Evolutionary conservation across 2,888 invertebrate species (phyloP), one percentile per base, ranked within the genome.

Genomic region (Amphipyra tragopoginis): DNA sequence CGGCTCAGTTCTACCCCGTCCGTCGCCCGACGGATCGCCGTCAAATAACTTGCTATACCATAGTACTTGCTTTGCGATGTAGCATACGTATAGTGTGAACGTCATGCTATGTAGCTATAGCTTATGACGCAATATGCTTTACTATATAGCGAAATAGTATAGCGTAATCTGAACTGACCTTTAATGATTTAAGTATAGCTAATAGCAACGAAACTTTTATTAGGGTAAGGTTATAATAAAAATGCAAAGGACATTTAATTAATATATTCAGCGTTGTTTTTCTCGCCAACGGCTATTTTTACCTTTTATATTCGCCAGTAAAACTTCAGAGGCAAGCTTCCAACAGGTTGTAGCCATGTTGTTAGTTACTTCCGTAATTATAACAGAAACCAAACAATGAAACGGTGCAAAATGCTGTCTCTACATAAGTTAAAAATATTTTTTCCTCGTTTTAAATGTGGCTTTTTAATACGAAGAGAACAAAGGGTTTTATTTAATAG

Each of bases 271-370:
- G 60, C 8, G 51, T 52, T 55, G 48, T 71, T 62, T 56, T 61
- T 51, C 50, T 70, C 53, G 53, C 45, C 61, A 56, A 36, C 50
- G 56, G 65, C 52, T 61, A 65, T 65, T 53, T 70, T 34, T 56
- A 47, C 53, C 45, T 58, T 73, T 67, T 61, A 61, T 67, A 61
- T 49, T 61, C 21, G 38, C 48, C 51, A 43, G 57, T 63, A 53
- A 54, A 76, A 51, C 64, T 72, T 60, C 47, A 64, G 55, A 59
- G 49, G 57, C 58, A 58, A 55, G 58, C 51, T 54, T 62, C 61
- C 68, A 76, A 79, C 77, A 77, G 79, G 77, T 77, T 72, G 77
- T 64, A 65, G 57, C 56, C 75, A 73, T 67, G 66, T 64, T 78
- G 74, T 72, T 75, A 77, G 61, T 69, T 64, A 67, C 70, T 70